These are phyloP conservation scores for Sinocyclocheilus anophthalmus DNA, from an alignment of 2,113 vertebrate genomes.

Conservation along the genomic window DNA sequence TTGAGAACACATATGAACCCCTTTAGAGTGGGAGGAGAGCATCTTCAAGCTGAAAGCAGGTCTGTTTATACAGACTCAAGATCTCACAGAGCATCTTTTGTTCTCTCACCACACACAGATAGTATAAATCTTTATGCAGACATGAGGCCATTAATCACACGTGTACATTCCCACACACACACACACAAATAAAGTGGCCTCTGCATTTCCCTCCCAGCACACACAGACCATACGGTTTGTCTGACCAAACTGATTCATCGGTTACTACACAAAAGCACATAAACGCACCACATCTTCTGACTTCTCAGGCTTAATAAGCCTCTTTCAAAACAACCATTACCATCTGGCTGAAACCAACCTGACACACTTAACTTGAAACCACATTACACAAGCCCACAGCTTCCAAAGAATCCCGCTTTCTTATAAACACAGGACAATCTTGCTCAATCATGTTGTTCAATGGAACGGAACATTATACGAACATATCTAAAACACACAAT, in stretches of 20 bases:
- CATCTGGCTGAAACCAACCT: constrained; percentile 17
- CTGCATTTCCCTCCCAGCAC: not conserved
- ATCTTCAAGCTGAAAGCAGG: constrained; percentile 17
- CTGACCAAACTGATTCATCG: constrained; percentile 35
- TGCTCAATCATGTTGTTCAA: not conserved
- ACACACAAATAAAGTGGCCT: constrained; percentile 35
- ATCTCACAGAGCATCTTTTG: constrained; percentile 24
- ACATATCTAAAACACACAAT: not conserved
- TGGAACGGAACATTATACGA: not conserved
- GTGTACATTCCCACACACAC: constrained; percentile 36
- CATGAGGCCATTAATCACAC: constrained; percentile 36
- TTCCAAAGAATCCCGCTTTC: not conserved
- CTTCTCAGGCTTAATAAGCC: constrained; percentile 5
- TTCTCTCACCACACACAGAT: constrained; percentile 39
- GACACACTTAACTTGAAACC: constrained; percentile 3
- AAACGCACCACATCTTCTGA: constrained; percentile 27
- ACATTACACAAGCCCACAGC: not conserved
- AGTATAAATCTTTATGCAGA: constrained; percentile 46
- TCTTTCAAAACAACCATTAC: constrained; percentile 21
- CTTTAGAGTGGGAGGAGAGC: constrained; percentile 21
- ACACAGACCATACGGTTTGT: constrained; percentile 31
- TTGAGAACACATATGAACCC: not conserved
- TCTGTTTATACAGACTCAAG: constrained; percentile 25
- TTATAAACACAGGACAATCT: not conserved
- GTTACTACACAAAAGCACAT: constrained; percentile 44